A percentile compares a stretch with the other conserved stretches of the same genome.
Conservation (phyloP, 2,113 vertebrate genomes). For the Scalopus aquaticus region DNA sequence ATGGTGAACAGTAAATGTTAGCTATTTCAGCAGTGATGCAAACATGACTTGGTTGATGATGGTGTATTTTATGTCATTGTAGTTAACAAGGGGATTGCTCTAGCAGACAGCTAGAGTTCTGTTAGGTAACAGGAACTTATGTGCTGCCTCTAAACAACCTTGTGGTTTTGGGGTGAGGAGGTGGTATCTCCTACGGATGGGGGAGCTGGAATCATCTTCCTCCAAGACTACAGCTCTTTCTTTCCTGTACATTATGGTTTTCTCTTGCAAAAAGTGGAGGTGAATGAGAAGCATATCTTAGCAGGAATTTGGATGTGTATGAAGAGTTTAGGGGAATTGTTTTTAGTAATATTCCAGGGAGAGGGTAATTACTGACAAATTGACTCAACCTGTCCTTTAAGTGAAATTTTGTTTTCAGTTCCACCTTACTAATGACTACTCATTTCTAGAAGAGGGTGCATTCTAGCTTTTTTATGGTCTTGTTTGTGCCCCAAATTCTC, state of each 20-base stretch:
- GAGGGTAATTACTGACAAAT: background rate
- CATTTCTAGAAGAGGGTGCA: conserved; percentile 26
- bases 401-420: conserved; percentile 48
- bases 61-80: background rate
- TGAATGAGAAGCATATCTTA: background rate
- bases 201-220: background rate
- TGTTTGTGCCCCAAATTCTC: background rate
- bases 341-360: conserved; percentile 33
- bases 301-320: background rate
- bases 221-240: background rate
- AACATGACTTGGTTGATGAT: background rate
- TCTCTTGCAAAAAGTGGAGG: background rate
- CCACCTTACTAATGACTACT: background rate
- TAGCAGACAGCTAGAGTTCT: background rate
- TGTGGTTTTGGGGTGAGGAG: background rate
- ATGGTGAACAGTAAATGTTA: background rate
- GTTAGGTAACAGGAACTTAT: background rate
- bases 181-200: background rate
- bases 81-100: conserved; percentile 9
- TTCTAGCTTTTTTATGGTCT: background rate
- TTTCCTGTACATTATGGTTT: background rate
- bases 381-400: conserved; percentile 48
- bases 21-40: background rate
- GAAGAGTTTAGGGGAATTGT: background rate
- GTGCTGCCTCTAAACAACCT: background rate